Evolutionary conservation across 2,113 vertebrate genomes (phyloP).

Genomic region (Chinchilla lanigera): DNA sequence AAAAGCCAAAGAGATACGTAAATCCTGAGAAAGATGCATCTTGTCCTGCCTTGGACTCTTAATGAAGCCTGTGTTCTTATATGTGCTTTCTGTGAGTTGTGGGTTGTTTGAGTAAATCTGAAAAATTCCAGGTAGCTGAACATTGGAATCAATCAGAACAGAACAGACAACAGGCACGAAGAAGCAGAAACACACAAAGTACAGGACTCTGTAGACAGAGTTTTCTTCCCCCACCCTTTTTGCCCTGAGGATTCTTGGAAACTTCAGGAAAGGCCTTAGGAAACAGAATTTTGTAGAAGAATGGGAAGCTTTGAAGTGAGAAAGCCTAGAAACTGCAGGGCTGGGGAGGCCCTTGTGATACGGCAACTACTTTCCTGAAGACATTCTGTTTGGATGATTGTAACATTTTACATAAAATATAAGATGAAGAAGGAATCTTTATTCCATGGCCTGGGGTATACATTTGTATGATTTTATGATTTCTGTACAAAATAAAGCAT

Average conservation of each 20-base stretch:
- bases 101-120: neutral
- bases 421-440: neutral
- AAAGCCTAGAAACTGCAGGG: neutral
- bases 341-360: neutral
- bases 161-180: neutral
- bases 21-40: neutral
- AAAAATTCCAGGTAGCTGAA: neutral
- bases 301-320: accelerated
- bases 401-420: neutral
- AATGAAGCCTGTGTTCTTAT: neutral
- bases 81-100: neutral
- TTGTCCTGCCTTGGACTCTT: neutral
- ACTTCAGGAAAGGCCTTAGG: neutral
- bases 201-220: neutral
- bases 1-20: neutral
- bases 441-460: neutral
- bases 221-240: neutral
- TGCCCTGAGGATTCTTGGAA: neutral
- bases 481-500: neutral
- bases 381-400: neutral
- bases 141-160: neutral
- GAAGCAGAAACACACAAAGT: neutral
- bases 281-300: too few relatives aligned
- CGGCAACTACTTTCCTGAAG: neutral
- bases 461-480: neutral